Evolutionary conservation across 2,113 vertebrate genomes (phyloP), one percentile per base, ranked within the genome.

Genomic region (Eira barbara): DNA sequence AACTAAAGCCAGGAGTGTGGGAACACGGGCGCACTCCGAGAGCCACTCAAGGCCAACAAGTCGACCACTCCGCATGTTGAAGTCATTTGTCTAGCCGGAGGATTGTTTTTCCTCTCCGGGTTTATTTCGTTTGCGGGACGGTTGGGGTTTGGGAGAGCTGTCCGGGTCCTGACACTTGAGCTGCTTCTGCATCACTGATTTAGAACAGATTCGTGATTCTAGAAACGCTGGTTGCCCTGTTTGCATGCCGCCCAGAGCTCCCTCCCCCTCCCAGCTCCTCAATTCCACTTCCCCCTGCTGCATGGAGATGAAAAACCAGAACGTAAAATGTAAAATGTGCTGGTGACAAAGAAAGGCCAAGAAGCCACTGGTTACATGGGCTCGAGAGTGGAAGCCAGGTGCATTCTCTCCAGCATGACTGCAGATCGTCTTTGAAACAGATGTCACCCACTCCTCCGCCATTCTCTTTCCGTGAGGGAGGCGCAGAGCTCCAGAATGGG

Each of bases 381-480:
- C 63, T 88, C 71, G 78, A 52, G 97, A 98, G 94, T 92, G 63
- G 86, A 97, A 98, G 96, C 98, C 98, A 99, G 98, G 98, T 98
- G 98, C 98, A 80, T 95, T 98, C 96, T 98, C 88, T 0, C 95
- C 97, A 98, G 95, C 12, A 0, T 7, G 2, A 97, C 90, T 96
- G 93, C 98, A 96, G 97, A 97, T 97, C 92, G 95, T 94, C 97
- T 98, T 98, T 97, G 97, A 98, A 98, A 97, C 99, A 99, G 98
- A 99, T 99, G 98, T 98, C 98, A 98, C 98, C 97, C 87, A 4
- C 98, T 96, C 98, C 97, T 95, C 98, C 3, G 0, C 94, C 90
- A 45, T 97, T 98, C 98, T 97, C 96, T 98, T 95, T 97, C 96
- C 98, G n/a, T 85, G 36, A 94, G 93, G 23, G 97, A 88, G 93